Base-by-base conservation (phyloP, 2,888 invertebrate genomes). In the Drosophila emarginata region DNA sequence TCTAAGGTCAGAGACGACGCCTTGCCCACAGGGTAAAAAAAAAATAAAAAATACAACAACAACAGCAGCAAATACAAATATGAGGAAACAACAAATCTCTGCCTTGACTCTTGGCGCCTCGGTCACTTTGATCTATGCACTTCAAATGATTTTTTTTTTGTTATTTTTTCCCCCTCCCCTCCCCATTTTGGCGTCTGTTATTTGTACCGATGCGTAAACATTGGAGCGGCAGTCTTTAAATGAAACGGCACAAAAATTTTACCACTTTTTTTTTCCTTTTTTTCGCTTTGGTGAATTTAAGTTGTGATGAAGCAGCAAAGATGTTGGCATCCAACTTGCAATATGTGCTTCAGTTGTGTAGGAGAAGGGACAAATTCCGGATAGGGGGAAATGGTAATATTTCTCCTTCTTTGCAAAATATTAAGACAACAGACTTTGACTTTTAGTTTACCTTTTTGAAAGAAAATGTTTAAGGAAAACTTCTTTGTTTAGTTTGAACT, bases 101-200 rank as follows among this genome's bases (percentile, higher is more conserved):
- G 63, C 40, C 50, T 40, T 70, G 71, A 40, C 61, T 56, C 61
- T 56, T 73, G 72, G 63, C 75, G 83, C 81, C 81, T 81, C 79
- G 79, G 85, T 79, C 74, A 81, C 83, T 83, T 83, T 83, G 87
- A 87, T 83, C 83, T 84, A 71, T 77, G 87, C 79, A 87, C 87
- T 87, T 83, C 87, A 87, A 84, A 84, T 87, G 79, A 74, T 77
- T 80, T 70, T 71, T 32, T 32, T 32, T 9, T 52, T 61, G 36
- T 81, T 62, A 14, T 45, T 21, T 21, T 45, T 21, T 12, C 12
- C 21, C 11, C 45, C 21, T 4, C 45, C 4, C 12, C 4, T 18
- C 40, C 1, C 40, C 11, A 9, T 3, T 18, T 18, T 45, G 9
- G 7, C 18, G 45, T 45, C 58, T 83, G 56, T 68, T 76, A 69